phyloP scores from a whole-genome alignment of 2,797 vertebrate genomes.

The Pseudopleuronectes americanus region DNA sequence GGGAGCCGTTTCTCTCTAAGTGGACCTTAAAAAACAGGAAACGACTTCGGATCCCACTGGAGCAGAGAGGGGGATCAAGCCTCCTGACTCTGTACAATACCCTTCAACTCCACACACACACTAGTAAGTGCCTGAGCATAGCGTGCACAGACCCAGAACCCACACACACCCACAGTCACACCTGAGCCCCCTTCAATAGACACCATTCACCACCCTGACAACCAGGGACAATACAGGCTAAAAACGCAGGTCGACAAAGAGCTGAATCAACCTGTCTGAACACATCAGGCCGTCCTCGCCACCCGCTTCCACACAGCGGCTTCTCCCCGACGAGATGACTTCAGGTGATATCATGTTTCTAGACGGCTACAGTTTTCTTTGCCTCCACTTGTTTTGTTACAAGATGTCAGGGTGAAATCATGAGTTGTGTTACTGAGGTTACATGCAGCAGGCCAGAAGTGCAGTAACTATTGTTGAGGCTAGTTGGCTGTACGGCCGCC shows the following conservation, averaged over 20 bases:
- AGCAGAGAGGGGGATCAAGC: conserved; percentile 74
- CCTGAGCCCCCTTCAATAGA: conserved; percentile 78
- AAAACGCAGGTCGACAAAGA: conserved; percentile 52
- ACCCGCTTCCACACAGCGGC: conserved; percentile 51
- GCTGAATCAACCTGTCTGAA: conserved; percentile 71
- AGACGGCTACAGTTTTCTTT: conserved; percentile 52
- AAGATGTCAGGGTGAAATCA: conserved; percentile 47
- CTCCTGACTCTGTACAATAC: conserved; percentile 76
- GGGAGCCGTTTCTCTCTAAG: conserved; percentile 75
- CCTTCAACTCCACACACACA: conserved; percentile 30
- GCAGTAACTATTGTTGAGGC: not conserved
- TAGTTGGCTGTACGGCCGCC: not conserved
- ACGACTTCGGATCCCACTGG: conserved; percentile 71
- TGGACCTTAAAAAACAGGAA: conserved; percentile 82
- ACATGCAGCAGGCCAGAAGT: conserved; percentile 5
- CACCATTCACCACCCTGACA: conserved; percentile 75
- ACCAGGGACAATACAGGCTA: conserved; percentile 63
- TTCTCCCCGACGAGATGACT: conserved; percentile 54
- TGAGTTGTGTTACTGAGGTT: conserved; percentile 32
- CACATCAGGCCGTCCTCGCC: conserved; percentile 65
- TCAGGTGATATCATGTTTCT: conserved; percentile 71
- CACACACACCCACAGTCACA: conserved; percentile 64
- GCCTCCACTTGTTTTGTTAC: conserved; percentile 70
- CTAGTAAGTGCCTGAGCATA: conserved; percentile 30
- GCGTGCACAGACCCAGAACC: conserved; percentile 43